Conservation (phyloP, 1,140 invertebrate species). For the Ladona fulva region DNA sequence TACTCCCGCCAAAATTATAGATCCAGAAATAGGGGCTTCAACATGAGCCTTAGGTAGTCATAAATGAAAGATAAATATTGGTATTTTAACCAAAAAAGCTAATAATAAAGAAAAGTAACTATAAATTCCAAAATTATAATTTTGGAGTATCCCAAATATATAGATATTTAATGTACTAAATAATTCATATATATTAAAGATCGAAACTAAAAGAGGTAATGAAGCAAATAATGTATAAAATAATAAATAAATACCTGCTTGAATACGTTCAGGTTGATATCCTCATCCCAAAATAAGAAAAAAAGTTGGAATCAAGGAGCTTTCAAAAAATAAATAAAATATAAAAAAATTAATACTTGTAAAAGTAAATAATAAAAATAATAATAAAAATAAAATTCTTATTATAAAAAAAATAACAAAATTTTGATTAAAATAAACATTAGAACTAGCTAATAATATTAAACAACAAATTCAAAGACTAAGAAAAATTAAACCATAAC, state of each 20-base stretch:
- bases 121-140: too few species aligned
- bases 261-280: slow-evolving; percentile 48
- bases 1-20: too few species aligned
- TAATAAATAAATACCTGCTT: slow-evolving; percentile 49
- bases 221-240: slow-evolving; percentile 53
- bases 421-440: slow-evolving; percentile 37
- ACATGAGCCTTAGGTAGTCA: too few species aligned
- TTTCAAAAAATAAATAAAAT: slow-evolving; percentile 60
- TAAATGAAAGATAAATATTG: too few species aligned
- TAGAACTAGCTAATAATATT: slow-evolving; percentile 42
- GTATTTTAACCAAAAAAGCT: too few species aligned
- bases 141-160: too few species aligned
- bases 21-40: too few species aligned
- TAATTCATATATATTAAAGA: too few species aligned
- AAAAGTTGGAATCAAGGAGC: slow-evolving; percentile 49
- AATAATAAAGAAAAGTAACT: too few species aligned
- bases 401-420: slow-evolving; percentile 41
- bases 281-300: slow-evolving; percentile 55
- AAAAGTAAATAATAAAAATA: slow-evolving; percentile 48
- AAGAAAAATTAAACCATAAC: slow-evolving; percentile 43
- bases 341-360: slow-evolving; percentile 44
- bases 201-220: slow-evolving; percentile 46
- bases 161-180: too few species aligned
- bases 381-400: slow-evolving; percentile 43
- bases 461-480: slow-evolving; percentile 42